Evolutionary conservation across 2,888 invertebrate genomes (phyloP).

Genomic region (Callinectes sapidus): DNA sequence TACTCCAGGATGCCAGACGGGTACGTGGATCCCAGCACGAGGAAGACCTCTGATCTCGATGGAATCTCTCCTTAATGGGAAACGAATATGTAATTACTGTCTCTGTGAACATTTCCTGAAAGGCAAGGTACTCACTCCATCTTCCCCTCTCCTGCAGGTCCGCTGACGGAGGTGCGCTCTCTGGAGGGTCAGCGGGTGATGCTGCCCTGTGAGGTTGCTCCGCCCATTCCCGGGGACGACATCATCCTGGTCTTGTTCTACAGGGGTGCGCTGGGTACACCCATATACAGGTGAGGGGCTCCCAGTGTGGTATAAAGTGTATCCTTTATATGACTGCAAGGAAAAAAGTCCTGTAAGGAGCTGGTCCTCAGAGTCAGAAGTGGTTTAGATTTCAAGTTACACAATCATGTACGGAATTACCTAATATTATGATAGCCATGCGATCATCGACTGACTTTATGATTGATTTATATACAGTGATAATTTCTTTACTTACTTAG

Average conservation of each 20-base stretch:
- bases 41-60: background rate
- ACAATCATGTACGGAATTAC: no score
- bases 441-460: no score
- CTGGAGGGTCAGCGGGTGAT: constrained; percentile 53
- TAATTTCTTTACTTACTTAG: no score
- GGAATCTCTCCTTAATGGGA: background rate
- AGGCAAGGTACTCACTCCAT: background rate
- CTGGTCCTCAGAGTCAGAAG: no score
- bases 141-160: constrained; percentile 51
- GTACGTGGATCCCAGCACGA: background rate
- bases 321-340: background rate
- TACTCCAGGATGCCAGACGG: background rate
- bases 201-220: constrained; percentile 64
- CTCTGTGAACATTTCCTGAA: background rate
- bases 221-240: constrained; percentile 56
- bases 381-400: no score
- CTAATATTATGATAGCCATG: no score
- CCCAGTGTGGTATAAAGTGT: background rate
- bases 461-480: no score
- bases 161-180: constrained; percentile 61
- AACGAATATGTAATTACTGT: constrained; percentile 4
- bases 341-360: no score
- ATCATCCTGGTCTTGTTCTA: constrained; percentile 63
- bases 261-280: constrained; percentile 64
- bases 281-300: constrained; percentile 66